Evolutionary conservation across 2,113 vertebrate genomes (phyloP), one percentile per base, ranked within the genome.

Genomic region (Seriola dumerili): DNA sequence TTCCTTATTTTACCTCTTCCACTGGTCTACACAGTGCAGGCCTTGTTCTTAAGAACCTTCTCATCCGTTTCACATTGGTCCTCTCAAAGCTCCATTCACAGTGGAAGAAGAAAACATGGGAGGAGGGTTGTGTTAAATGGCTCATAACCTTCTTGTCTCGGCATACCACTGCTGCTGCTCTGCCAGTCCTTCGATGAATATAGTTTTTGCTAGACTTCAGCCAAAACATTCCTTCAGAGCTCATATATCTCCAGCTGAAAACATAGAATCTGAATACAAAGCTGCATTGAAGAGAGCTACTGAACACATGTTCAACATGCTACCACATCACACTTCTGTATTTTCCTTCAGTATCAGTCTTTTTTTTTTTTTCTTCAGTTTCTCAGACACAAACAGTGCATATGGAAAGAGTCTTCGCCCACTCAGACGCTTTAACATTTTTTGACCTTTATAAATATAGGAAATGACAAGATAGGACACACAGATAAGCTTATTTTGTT

Each of bases 21-120:
- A 34, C 57, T 59, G 46, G 58, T 78, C 80, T 21, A 21, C 84
- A 92, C 86, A 91, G 83, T 79, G 25, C 34, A 8, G 68, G 83
- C 80, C 82, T 91, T 91, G 91, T 92, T 92, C 55, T 72, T 19
- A 12, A 32, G 36, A 76, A 65, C 36, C 44, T 21, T 78, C 23
- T 59, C 55, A 38, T 74, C 46, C 4, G 32, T 21, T 86, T 73
- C 69, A 69, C 72, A 54, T 65, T 17, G 17, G 48, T 32, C 14
- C 54, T 68, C 63, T 80, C 78, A 89, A 73, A 88, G 76, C 48
- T 57, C 44, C 72, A 64, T 87, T 89, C 78, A 78, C 81, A 40
- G 61, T 25, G 65, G 58, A 65, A 72, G 69, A 78, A 55, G 84
- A 84, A 86, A 85, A 84, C 76, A 72, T 21, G 38, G 66, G 66